Evolutionary conservation across 2,797 vertebrate species (phyloP).

Genomic region (Anas flavirostris): DNA sequence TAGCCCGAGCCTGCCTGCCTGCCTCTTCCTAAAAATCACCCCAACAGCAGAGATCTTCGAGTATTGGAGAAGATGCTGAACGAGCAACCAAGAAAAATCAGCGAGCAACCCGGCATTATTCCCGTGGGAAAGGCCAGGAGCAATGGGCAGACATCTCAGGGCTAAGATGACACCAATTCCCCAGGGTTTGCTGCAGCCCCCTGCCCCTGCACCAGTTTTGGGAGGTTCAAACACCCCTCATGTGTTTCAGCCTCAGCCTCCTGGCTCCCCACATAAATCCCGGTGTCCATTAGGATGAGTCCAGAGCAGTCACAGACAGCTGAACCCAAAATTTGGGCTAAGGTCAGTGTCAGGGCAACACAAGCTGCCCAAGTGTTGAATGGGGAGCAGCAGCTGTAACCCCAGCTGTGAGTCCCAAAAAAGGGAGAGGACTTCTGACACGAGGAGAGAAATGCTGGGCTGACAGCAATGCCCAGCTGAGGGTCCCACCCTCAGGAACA

Average conservation of each 20-base stretch:
- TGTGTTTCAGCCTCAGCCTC: not conserved
- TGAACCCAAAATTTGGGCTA: not conserved
- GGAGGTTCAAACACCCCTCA: too few relatives aligned
- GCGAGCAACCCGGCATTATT: accelerated
- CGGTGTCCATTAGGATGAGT: not conserved
- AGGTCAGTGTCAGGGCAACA: not conserved
- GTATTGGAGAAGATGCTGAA: not conserved
- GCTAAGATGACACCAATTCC: not conserved
- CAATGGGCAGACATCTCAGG: not conserved
- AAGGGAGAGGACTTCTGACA: not conserved
- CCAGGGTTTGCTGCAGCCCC: not conserved
- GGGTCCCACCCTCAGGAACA: too few relatives aligned
- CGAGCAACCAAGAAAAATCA: not conserved
- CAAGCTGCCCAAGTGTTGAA: not conserved
- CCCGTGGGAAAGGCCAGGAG: not conserved
- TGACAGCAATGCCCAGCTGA: not conserved
- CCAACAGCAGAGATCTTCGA: not conserved
- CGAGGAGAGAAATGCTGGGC: not conserved
- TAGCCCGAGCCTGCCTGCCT: accelerated
- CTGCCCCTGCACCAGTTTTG: not conserved
- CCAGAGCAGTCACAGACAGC: not conserved
- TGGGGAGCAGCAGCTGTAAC: not conserved
- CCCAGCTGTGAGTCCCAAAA: not conserved
- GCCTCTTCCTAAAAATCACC: not conserved
- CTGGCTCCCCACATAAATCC: not conserved